phyloP scores from a whole-genome alignment of 2,797 vertebrate species.

The Thunnus albacares region DNA sequence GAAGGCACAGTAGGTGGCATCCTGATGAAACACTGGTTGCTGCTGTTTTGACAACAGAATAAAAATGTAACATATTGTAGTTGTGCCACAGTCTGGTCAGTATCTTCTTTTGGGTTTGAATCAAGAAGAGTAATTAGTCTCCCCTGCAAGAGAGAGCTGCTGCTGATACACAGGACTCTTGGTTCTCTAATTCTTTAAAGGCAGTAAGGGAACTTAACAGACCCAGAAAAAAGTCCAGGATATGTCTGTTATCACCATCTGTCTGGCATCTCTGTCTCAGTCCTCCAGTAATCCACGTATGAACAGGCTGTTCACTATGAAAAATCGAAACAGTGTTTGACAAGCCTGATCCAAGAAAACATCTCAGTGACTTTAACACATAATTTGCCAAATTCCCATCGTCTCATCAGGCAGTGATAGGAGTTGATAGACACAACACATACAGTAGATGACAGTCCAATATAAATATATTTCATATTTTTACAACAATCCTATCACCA shows the following conservation, averaged over 20 bases:
- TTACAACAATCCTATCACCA: not conserved
- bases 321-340: slow-evolving; percentile 32
- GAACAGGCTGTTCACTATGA: slow-evolving; percentile 34
- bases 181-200: slow-evolving; percentile 48
- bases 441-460: not conserved
- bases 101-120: slow-evolving; percentile 30
- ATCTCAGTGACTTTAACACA: slow-evolving; percentile 25
- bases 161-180: slow-evolving; percentile 50
- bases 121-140: slow-evolving; percentile 44
- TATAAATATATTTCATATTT: not conserved
- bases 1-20: not conserved
- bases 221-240: slow-evolving; percentile 31
- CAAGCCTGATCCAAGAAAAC: slow-evolving; percentile 13
- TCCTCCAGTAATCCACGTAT: slow-evolving; percentile 40
- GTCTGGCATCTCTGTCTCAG: slow-evolving; percentile 36
- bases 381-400: slow-evolving; percentile 16
- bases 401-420: not conserved
- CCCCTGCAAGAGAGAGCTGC: slow-evolving; percentile 31
- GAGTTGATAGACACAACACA: not conserved
- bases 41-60: slow-evolving; percentile 10
- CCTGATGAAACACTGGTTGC: not conserved
- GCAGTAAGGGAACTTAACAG: slow-evolving; percentile 28
- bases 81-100: slow-evolving; percentile 23
- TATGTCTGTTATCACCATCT: slow-evolving; percentile 54
- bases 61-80: not conserved